phyloP scores from a whole-genome alignment of 2,797 vertebrate genomes.

The Hippopotamyrus pictus region DNA sequence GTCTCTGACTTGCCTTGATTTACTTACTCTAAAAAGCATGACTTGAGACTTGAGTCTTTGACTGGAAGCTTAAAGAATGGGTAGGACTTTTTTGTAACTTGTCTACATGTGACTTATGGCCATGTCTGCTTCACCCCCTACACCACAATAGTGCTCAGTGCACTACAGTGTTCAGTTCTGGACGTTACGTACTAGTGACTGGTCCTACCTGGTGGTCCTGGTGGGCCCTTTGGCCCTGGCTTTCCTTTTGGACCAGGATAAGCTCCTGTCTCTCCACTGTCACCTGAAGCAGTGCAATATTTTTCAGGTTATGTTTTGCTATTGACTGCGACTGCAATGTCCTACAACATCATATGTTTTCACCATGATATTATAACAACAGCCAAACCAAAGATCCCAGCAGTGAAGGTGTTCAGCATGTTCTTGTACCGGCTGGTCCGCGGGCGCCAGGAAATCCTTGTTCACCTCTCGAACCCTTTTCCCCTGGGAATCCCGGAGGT shows the following conservation, averaged over 20 bases:
- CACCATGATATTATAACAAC: neutral
- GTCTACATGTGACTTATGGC: neutral
- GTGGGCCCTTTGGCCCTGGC: conserved; percentile 49
- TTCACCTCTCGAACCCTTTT: neutral
- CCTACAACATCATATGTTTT: neutral
- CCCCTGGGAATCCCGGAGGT: neutral
- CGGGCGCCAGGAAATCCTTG: neutral
- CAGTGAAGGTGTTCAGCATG: neutral
- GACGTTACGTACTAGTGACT: neutral
- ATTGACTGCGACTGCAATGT: neutral
- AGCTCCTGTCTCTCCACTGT: neutral
- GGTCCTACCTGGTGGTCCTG: conserved; percentile 63
- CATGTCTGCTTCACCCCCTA: neutral
- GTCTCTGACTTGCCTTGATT: neutral
- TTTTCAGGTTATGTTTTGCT: neutral
- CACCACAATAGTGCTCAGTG: neutral
- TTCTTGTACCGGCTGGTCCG: neutral
- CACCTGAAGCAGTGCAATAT: neutral
- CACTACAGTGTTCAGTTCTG: neutral
- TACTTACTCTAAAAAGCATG: neutral
- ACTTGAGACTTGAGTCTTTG: neutral
- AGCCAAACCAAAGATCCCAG: neutral
- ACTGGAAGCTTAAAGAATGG: neutral
- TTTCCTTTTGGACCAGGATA: neutral
- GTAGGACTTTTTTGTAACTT: neutral